phyloP scores from a whole-genome alignment of 2,888 invertebrate species.

The Didymodactylos carnosus region DNA sequence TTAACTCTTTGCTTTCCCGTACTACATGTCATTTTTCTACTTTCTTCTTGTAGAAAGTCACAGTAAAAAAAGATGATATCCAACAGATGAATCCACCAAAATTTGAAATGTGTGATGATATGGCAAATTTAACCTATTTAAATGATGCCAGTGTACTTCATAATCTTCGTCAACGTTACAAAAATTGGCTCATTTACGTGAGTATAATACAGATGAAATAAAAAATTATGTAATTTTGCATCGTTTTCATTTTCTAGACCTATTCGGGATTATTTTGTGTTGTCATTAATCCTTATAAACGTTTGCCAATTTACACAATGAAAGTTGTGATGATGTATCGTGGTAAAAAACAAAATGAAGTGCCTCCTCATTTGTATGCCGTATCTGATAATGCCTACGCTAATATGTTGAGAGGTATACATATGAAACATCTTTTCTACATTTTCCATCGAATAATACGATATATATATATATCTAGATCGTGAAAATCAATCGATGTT shows the following conservation, averaged over 20 bases:
- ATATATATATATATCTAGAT: too few species aligned
- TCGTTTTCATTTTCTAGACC: neutral
- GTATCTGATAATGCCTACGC: constrained; percentile 13
- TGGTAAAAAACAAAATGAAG: constrained; percentile 9
- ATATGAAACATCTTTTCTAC: too few species aligned
- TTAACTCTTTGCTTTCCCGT: too few species aligned
- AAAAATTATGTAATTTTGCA: neutral
- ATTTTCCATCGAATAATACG: too few species aligned
- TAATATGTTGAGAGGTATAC: constrained; percentile 42
- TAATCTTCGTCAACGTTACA: constrained; percentile 28
- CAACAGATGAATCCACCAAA: constrained; percentile 34
- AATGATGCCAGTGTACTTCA: constrained; percentile 33
- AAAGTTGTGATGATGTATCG: constrained; percentile 10
- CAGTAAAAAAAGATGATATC: constrained; percentile 43
- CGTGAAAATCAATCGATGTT: constrained; percentile 97
- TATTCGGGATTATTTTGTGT: constrained; percentile 13
- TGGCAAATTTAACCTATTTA: constrained; percentile 34
- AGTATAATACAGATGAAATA: constrained; percentile 24
- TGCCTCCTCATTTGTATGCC: constrained; percentile 13
- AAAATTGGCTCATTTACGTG: constrained; percentile 28
- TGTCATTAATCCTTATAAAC: constrained; percentile 12
- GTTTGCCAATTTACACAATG: constrained; percentile 13
- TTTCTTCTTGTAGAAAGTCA: constrained; percentile 47
- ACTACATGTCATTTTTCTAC: too few species aligned
- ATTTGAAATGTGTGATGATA: constrained; percentile 31